Evolutionary conservation across 1,140 invertebrate species (phyloP).

Genomic region (Chionoecetes opilio): DNA sequence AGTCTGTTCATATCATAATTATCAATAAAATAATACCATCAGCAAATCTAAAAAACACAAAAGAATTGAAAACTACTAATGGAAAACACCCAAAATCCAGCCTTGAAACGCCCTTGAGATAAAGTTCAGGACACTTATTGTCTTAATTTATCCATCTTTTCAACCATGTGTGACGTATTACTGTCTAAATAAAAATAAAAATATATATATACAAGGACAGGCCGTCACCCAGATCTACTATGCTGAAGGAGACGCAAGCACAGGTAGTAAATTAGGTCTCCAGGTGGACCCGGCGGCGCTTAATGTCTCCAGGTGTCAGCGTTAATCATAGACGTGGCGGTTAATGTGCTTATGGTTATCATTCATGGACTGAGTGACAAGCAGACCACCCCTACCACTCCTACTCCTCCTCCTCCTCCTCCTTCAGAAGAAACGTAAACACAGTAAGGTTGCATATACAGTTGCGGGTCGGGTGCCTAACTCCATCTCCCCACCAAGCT

Average conservation of each 20-base stretch:
- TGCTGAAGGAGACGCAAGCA: conserved; percentile 1
- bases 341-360: conserved; percentile 32
- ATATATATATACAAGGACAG: too few species aligned
- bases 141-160: too few species aligned
- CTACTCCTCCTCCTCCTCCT: conserved; percentile 16
- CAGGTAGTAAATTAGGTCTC: conserved; percentile 36
- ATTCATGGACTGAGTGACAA: not conserved
- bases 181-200: too few species aligned
- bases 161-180: too few species aligned
- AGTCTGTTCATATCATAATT: too few species aligned
- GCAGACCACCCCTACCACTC: not conserved
- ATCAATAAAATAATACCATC: too few species aligned
- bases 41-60: too few species aligned
- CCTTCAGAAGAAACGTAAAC: not conserved
- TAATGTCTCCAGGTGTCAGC: conserved; percentile 49
- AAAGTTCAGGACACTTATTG: too few species aligned
- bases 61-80: too few species aligned
- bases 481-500: not conserved
- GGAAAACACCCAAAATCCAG: too few species aligned
- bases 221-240: not conserved
- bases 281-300: not conserved
- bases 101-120: too few species aligned
- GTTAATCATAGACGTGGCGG: not conserved
- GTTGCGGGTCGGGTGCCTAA: not conserved
- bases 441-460: not conserved